Conservation (phyloP, 2,113 vertebrate species). For the Hystrix brachyura region DNA sequence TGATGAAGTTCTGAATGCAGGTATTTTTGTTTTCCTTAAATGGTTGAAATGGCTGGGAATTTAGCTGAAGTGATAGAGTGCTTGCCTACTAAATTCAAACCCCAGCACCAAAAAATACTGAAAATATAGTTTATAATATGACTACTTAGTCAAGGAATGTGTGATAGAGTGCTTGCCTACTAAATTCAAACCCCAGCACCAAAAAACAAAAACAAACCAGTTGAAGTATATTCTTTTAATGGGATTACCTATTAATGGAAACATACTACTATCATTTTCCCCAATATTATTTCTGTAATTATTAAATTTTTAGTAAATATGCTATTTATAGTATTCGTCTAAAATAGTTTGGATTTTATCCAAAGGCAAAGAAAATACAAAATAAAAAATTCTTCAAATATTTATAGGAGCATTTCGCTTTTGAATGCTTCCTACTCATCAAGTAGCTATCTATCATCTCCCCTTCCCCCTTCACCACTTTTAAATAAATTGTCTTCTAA, state of each 20-base stretch:
- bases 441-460: no score
- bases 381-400: neutral
- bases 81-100: no score
- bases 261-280: neutral
- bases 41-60: neutral
- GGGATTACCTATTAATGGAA: constrained; percentile 16
- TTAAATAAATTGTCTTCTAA: no score
- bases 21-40: constrained; percentile 50
- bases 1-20: constrained; percentile 1
- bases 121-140: neutral
- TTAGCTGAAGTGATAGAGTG: no score
- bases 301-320: constrained; percentile 39
- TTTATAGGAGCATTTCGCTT: neutral
- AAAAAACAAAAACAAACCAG: no score
- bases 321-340: neutral
- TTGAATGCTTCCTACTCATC: no score
- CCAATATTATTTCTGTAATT: constrained; percentile 39
- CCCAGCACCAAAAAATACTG: neutral
- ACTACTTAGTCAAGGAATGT: neutral
- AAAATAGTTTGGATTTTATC: constrained; percentile 41
- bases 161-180: no score
- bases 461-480: no score
- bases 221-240: constrained; percentile 35
- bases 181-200: no score
- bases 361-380: constrained; percentile 40